Conservation (phyloP, 2,113 vertebrate genomes). For the Brienomyrus longianalis region DNA sequence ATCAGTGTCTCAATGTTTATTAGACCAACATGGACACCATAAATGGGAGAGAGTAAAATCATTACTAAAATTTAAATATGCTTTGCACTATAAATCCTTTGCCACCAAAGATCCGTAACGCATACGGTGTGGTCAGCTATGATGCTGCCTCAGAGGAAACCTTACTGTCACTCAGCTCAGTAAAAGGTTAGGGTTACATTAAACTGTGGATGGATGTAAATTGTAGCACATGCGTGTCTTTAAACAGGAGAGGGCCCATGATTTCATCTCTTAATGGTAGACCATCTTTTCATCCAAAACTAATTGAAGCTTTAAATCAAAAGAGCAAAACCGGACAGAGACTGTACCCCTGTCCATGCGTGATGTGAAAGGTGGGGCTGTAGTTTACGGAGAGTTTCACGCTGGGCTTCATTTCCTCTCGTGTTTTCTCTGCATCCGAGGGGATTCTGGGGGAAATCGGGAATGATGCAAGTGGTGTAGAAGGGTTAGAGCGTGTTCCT, state of each 20-base stretch:
- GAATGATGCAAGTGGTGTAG: slow-evolving; percentile 27
- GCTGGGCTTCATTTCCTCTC: slow-evolving; percentile 46
- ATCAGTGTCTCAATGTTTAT: not conserved
- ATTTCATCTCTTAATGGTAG: not conserved
- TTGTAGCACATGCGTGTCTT: not conserved
- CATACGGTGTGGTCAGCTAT: not conserved
- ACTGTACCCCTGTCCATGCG: slow-evolving; percentile 32
- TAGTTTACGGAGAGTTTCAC: slow-evolving; percentile 33
- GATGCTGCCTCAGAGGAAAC: not conserved
- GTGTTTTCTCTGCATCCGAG: slow-evolving; percentile 33
- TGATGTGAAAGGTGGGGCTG: not conserved
- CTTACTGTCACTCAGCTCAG: not conserved
- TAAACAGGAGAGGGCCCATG: not conserved
- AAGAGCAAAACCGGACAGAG: not conserved
- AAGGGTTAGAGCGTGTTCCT: slow-evolving; percentile 23
- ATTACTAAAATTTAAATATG: not conserved
- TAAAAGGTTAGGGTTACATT: not conserved
- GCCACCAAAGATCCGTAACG: not conserved
- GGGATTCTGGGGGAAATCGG: slow-evolving; percentile 39
- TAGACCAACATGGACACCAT: not conserved
- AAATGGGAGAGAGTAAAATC: not conserved
- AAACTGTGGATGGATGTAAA: not conserved
- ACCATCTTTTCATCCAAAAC: not conserved
- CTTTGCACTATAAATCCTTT: not conserved
- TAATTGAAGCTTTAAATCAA: not conserved